Percentiles rank a stretch among this genome's conserved stretches.
Evolutionary conservation across 2,888 invertebrate species (phyloP).

Genomic region (Eupithecia pulchellata): DNA sequence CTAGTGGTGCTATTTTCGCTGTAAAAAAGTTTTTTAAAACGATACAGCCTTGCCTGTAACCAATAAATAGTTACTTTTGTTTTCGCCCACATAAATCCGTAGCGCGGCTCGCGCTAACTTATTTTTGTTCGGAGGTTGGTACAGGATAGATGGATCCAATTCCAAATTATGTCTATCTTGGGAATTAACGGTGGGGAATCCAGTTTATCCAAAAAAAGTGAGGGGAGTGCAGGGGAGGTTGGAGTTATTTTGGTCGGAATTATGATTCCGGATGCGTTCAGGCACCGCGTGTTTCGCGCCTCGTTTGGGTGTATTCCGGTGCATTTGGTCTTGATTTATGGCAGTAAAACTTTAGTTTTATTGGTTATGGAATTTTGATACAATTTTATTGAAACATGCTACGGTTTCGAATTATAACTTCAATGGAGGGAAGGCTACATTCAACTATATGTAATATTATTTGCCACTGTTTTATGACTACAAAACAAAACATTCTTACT

Average conservation of each 20-base stretch:
- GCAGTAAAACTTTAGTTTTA: constrained; percentile 25
- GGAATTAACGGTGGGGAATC: constrained; percentile 85
- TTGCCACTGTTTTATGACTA: neutral
- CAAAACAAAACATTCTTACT: neutral
- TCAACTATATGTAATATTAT: neutral
- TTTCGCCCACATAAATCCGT: constrained; percentile 77
- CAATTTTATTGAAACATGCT: constrained; percentile 8
- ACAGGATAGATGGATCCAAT: constrained; percentile 86
- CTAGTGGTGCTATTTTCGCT: neutral
- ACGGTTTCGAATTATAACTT: neutral
- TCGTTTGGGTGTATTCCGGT: constrained; percentile 71
- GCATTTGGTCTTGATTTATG: constrained; percentile 31
- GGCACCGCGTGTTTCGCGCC: constrained; percentile 82
- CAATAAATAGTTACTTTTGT: constrained; percentile 63
- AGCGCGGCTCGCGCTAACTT: constrained; percentile 69
- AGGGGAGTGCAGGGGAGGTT: constrained; percentile 59
- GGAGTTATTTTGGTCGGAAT: constrained; percentile 81
- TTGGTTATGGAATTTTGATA: constrained; percentile 27
- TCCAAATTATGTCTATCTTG: constrained; percentile 86
- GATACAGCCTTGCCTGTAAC: constrained; percentile 48
- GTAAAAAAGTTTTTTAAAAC: constrained; percentile 10
- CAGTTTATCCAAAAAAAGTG: constrained; percentile 82
- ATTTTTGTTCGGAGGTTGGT: constrained; percentile 80
- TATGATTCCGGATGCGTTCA: constrained; percentile 85
- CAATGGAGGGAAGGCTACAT: neutral